Conservation (phyloP, 2,888 invertebrate species). For the Pammene aurita region DNA sequence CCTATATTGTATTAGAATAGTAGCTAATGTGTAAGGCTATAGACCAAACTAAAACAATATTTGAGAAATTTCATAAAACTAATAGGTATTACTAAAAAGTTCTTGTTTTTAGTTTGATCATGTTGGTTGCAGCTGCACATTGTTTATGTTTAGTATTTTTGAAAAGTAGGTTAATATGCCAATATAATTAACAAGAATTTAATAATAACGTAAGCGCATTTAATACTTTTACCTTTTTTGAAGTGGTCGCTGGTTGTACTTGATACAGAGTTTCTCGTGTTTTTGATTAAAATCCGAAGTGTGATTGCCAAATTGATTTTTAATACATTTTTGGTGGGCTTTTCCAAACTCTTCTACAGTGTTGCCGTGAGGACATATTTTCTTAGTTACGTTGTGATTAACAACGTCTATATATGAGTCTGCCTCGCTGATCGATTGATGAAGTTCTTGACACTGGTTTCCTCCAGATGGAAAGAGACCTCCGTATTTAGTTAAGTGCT, state of each 20-base stretch:
- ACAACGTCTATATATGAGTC: constrained; percentile 79
- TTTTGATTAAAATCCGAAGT: constrained; percentile 67
- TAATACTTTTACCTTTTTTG: constrained; percentile 68
- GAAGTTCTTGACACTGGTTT: constrained; percentile 77
- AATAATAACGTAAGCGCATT: neutral
- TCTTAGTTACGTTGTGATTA: constrained; percentile 67
- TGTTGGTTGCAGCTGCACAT: neutral
- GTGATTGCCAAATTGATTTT: constrained; percentile 66
- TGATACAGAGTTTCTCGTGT: constrained; percentile 79
- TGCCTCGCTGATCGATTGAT: constrained; percentile 77
- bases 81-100: neutral
- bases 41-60: neutral
- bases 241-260: constrained; percentile 78
- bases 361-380: constrained; percentile 76
- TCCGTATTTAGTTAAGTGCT: constrained; percentile 79
- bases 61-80: neutral
- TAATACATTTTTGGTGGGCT: constrained; percentile 79
- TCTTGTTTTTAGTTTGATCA: constrained; percentile 5
- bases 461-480: constrained; percentile 78
- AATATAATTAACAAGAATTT: neutral
- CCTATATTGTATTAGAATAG: neutral
- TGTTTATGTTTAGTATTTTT: constrained; percentile 18
- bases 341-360: constrained; percentile 79
- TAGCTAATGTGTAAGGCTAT: neutral
- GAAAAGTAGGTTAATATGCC: constrained; percentile 4